Evolutionary conservation across 2,888 invertebrate species (phyloP).

Genomic region (Clusia tigrina): DNA sequence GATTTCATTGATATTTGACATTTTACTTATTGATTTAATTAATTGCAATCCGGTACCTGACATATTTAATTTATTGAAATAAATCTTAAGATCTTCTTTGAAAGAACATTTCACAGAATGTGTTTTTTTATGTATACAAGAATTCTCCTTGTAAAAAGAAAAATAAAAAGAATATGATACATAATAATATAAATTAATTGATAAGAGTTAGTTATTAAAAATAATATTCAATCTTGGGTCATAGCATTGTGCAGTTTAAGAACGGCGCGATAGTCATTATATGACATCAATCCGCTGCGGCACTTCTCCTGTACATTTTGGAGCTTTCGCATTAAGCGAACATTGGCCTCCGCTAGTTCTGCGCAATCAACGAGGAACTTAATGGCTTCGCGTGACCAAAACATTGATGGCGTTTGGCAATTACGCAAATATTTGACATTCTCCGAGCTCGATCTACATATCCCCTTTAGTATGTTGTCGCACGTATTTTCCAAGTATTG

Average conservation of each 20-base stretch:
- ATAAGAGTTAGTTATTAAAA: too few species aligned
- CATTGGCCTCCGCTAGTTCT: slow-evolving; percentile 31
- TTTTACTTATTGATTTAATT: too few species aligned
- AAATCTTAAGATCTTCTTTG: too few species aligned
- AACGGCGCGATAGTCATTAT: slow-evolving; percentile 60
- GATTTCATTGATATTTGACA: too few species aligned
- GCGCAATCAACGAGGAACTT: slow-evolving; percentile 53
- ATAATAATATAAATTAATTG: too few species aligned
- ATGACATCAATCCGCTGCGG: slow-evolving; percentile 56
- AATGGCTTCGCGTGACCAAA: slow-evolving; percentile 62
- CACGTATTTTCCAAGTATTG: slow-evolving; percentile 30
- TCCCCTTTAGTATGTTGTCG: slow-evolving; percentile 30
- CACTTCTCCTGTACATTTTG: slow-evolving; percentile 53
- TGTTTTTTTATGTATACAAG: too few species aligned
- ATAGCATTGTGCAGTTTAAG: slow-evolving; percentile 52
- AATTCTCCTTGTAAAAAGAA: too few species aligned
- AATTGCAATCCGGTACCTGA: too few species aligned
- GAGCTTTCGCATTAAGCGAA: slow-evolving; percentile 45
- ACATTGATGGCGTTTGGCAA: slow-evolving; percentile 44
- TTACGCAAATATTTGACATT: not conserved
- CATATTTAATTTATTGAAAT: too few species aligned
- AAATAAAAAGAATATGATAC: too few species aligned
- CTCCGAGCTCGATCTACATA: not conserved
- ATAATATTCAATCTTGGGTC: too few species aligned
- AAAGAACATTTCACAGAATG: too few species aligned